Conservation (phyloP, 1,140 invertebrate species). For the Lepidurus packardi region DNA sequence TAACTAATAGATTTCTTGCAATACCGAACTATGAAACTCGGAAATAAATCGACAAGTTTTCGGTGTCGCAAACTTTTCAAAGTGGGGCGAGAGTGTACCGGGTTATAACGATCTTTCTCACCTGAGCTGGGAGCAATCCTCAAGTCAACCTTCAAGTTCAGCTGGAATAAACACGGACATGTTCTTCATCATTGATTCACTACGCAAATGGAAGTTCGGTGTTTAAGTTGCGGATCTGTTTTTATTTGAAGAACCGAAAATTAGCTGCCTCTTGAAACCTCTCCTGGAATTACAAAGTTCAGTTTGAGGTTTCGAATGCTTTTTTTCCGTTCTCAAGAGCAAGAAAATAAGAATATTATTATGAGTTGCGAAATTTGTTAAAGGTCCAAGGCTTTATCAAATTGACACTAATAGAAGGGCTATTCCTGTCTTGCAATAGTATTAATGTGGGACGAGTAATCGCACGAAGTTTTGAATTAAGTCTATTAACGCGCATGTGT, state of each 20-base stretch:
- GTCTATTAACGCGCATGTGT: neutral
- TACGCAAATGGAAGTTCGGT: neutral
- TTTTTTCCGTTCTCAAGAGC: too few relatives aligned
- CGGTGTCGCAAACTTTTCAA: neutral
- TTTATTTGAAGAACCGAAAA: neutral
- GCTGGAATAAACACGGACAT: neutral
- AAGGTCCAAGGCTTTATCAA: too few relatives aligned
- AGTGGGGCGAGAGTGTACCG: neutral
- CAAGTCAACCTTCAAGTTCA: neutral
- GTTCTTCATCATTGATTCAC: slow-evolving; percentile 14
- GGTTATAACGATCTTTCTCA: neutral
- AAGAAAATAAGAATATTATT: too few relatives aligned
- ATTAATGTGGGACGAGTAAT: neutral
- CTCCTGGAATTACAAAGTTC: neutral
- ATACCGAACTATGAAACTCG: neutral
- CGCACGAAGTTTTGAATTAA: neutral
- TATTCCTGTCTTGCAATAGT: neutral
- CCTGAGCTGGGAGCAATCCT: neutral
- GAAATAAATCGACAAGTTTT: neutral
- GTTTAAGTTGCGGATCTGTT: neutral
- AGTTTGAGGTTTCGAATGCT: too few relatives aligned
- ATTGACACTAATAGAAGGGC: too few relatives aligned
- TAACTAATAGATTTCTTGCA: neutral
- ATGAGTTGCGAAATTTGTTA: too few relatives aligned
- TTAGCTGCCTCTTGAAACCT: neutral